Evolutionary conservation across 2,113 vertebrate genomes (phyloP).

Genomic region (Corythaeola cristata): DNA sequence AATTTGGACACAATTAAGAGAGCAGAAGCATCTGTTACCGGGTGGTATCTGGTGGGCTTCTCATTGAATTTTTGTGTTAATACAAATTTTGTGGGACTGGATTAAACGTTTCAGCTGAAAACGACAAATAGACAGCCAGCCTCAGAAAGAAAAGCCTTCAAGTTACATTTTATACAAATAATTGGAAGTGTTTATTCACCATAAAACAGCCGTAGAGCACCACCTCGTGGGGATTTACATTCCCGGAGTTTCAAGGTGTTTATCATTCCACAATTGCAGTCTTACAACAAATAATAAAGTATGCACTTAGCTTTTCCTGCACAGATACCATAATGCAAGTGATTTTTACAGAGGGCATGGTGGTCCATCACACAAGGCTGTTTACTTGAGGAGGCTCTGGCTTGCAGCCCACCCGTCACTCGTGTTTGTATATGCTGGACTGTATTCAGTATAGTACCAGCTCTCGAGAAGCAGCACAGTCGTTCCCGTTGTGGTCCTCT

Average conservation of each 20-base stretch:
- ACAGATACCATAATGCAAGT: not conserved
- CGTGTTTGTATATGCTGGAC: fast-evolving
- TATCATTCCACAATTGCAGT: not conserved
- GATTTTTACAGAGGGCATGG: not conserved
- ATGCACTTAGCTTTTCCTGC: not conserved
- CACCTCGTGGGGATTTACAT: constrained; percentile 5
- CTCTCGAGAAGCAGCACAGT: not conserved
- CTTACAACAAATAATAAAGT: not conserved
- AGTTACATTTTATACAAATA: not conserved
- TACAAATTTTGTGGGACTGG: not conserved
- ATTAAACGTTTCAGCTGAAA: not conserved
- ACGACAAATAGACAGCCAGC: not conserved
- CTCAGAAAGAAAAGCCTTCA: not conserved
- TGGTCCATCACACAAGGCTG: not conserved
- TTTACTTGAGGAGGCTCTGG: not conserved
- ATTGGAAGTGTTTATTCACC: not conserved
- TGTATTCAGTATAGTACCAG: not conserved
- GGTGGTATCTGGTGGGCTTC: not conserved
- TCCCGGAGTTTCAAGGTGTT: not conserved
- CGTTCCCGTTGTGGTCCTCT: fast-evolving
- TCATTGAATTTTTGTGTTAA: not conserved
- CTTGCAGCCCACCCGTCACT: not conserved
- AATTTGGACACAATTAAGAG: not conserved
- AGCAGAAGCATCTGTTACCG: not conserved
- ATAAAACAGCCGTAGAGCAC: not conserved